Base-by-base conservation (phyloP, 2,113 vertebrate species). In the Paraplagusia blochii region DNA sequence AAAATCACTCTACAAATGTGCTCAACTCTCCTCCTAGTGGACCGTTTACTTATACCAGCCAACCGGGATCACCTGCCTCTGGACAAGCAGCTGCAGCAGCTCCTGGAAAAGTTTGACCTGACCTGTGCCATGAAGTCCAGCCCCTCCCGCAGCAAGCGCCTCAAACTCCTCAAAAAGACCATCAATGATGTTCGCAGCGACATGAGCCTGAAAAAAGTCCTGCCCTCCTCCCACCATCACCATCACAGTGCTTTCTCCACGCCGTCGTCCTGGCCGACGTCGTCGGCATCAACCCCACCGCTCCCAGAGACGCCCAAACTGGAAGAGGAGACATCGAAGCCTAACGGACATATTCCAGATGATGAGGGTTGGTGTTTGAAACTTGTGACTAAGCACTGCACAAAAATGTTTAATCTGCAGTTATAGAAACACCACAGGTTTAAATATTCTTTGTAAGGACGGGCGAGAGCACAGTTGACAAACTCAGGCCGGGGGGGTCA, bases 81-180 rank as follows among this genome's bases (percentile, higher is more conserved):
- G 70, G 95, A 97, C 72, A 90, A 93, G 69, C 95, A 98, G 89
- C 91, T 99, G 53, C 88, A 91, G 81, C 92, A 95, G 66, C 87
- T 99, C 9, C 86, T 99, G 83, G 97, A 99, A 75, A 96, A 94
- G 83, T 90, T 97, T 12, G 97, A 99, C 87, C 88, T 94, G 66
- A 98, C 95, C 13, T 93, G 91, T 44, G 87, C 93, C 71, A 97
- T 98, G 96, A 99, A 98, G 88, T 94, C 94, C 77, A 97, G 96
- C 47, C 93, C 94, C 9, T 97, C 96, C 1, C 89, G 96, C 72
- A 96, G 93, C 85, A 98, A 95, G 84, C 92, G 97, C 39, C 88
- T 95, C 44, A 99, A 97, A 80, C 82, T 98, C 56, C 87, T 99
- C 44, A 97, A 95, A 70, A 98, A 92, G 82, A 93, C 94, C 84